phyloP scores from a whole-genome alignment of 2,113 vertebrate genomes.

The Syrrhaptes paradoxus region DNA sequence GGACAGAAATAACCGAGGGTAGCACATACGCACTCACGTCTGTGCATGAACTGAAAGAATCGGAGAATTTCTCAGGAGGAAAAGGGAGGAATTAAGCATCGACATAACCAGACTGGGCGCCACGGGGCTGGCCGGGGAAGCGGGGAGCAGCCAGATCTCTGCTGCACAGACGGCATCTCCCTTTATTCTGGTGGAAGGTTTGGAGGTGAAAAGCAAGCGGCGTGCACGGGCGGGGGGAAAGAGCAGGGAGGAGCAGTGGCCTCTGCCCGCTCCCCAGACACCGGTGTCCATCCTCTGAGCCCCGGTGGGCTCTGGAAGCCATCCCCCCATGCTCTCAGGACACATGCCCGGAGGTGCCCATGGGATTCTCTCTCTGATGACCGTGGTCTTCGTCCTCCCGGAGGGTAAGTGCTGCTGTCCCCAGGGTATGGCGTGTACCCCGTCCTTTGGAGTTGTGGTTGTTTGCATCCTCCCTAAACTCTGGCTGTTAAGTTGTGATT shows the following conservation, averaged over 20 bases:
- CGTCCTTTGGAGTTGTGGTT: accelerated
- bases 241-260: neutral
- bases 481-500: neutral
- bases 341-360: neutral
- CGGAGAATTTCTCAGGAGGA: neutral
- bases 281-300: accelerated
- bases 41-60: neutral
- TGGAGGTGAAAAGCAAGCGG: neutral
- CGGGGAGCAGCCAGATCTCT: neutral
- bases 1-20: constrained; percentile 68
- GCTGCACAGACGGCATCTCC: neutral
- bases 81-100: neutral
- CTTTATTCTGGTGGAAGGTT: neutral
- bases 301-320: neutral
- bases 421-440: accelerated
- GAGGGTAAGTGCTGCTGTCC: constrained; percentile 45
- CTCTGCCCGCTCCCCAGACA: neutral
- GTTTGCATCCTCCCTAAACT: accelerated
- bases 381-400: neutral
- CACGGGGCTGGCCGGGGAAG: neutral
- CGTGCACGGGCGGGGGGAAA: accelerated
- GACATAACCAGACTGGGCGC: neutral
- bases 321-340: constrained; percentile 5
- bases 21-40: constrained; percentile 24
- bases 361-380: constrained; percentile 46